These are phyloP conservation scores for Tenebrio molitor DNA, from an alignment of 1,140 invertebrate genomes.

Conservation along the genomic window DNA sequence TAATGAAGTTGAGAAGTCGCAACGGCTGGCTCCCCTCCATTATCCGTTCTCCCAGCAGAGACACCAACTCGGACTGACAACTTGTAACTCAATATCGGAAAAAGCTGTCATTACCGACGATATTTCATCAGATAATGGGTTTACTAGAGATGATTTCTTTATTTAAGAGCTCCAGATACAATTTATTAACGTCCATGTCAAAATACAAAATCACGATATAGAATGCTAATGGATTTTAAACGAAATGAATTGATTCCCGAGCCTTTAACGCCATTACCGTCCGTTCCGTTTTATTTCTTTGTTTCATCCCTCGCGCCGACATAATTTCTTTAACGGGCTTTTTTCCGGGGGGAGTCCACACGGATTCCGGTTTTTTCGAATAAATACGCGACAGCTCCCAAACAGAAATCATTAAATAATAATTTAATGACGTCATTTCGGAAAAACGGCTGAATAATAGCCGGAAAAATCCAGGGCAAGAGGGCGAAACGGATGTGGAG, in stretches of 20 bases:
- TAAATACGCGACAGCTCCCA: conserved; percentile 3
- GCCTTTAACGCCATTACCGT: background rate
- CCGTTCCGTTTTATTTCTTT: conserved; percentile 2
- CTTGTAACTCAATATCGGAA: conserved; percentile 51
- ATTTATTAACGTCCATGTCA: conserved; percentile 32
- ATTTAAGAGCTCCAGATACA: conserved; percentile 28
- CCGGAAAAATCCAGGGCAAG: conserved; percentile 11
- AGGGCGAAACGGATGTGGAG: conserved; percentile 36
- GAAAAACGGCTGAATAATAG: conserved; percentile 43
- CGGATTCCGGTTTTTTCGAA: background rate
- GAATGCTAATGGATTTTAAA: conserved; percentile 34
- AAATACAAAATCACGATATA: conserved; percentile 29
- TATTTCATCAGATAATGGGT: conserved; percentile 46
- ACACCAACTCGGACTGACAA: conserved; percentile 42
- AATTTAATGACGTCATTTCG: conserved; percentile 49
- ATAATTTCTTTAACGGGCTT: background rate
- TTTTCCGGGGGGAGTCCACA: background rate
- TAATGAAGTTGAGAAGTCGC: conserved; percentile 43
- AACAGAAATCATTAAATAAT: conserved; percentile 36
- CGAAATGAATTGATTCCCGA: conserved; percentile 8
- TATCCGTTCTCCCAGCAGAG: conserved; percentile 18
- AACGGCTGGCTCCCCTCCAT: conserved; percentile 22
- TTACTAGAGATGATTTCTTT: conserved; percentile 41
- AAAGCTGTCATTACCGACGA: conserved; percentile 47
- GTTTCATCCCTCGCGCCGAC: background rate